Evolutionary conservation across 2,888 invertebrate species (phyloP).

Genomic region (Cepaea hortensis): DNA sequence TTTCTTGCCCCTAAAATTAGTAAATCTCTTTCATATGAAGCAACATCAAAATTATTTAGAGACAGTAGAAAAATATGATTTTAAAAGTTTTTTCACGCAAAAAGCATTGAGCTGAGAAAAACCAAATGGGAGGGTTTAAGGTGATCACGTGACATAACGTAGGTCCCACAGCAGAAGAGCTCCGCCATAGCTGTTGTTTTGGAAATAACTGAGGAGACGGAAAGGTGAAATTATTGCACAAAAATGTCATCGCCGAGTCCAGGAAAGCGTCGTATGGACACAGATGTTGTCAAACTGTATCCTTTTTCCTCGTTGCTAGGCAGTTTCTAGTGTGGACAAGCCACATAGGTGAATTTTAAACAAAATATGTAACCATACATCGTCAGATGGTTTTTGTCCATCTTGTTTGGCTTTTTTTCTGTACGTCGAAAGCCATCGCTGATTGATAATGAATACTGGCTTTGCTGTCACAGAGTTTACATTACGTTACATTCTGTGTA

Average conservation of each 20-base stretch:
- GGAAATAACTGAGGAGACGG: slow-evolving; percentile 55
- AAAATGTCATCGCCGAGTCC: slow-evolving; percentile 99
- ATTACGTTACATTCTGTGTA: no score
- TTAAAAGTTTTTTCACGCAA: background rate
- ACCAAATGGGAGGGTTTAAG: slow-evolving; percentile 50
- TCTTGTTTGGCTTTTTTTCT: no score
- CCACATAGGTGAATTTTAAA: no score
- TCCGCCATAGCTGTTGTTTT: slow-evolving; percentile 74
- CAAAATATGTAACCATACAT: no score
- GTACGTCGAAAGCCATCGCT: no score
- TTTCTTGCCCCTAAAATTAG: background rate
- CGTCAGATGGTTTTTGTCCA: no score
- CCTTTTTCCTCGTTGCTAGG: slow-evolving; percentile 67
- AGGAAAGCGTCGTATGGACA: slow-evolving; percentile 99
- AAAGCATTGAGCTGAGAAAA: slow-evolving; percentile 11
- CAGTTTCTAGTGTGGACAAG: background rate
- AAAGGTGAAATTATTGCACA: slow-evolving; percentile 13
- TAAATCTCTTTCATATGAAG: background rate
- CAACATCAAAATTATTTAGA: no score
- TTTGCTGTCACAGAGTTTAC: no score
- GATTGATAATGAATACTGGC: no score
- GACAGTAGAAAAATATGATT: no score
- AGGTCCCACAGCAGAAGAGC: slow-evolving; percentile 64
- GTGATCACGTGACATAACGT: slow-evolving; percentile 71
- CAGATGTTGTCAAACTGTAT: slow-evolving; percentile 98